Base-by-base conservation (phyloP, 2,888 invertebrate species). In the Labia minor region DNA sequence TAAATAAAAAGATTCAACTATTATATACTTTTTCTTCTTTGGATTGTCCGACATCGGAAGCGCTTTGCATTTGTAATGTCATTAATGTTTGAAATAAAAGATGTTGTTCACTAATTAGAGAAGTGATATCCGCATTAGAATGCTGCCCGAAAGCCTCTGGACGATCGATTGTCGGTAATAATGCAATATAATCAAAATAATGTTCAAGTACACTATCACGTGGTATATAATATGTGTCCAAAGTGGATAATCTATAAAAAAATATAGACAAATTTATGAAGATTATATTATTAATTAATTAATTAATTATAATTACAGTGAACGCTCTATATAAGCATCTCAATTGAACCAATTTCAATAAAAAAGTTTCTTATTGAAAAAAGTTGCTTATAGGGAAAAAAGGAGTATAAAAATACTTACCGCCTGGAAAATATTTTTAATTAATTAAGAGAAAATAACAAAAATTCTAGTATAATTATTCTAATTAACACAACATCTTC, bases 121-220 rank as follows among this genome's bases (percentile, higher is more conserved):
- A 91, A 2, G 90, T 86, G 70, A 95, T 92, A 75, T 94, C 94
- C 0, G 93, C 93, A 72, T 94, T 93, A 1, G 90, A 85, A 78
- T 94, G 93, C 75, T 94, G 93, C 0, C 94, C 94, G 73, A 94
- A 90, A 0, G 88, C 90, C 80, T 93, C 92, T 0, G 94, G 92
- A 71, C 87, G 86, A 76, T 95, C 94, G 66, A 85, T 79, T 64
- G 79, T 84, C 1, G 94, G 94, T 72, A 92, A 78, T 74, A 89
- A 81, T 71, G 86, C 85, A 70, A 93, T 84, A 77, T 88, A 89
- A 77, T 92, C 92, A 64, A 85, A 83, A 78, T 93, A 93, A 3
- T 88, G 88, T 73, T 88, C 85, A 68, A 92, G 77, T 68, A 88
- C 86, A 63, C 92, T 92, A 75, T 93, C 92, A 62, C 84, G 81